Conservation (phyloP, 2,888 invertebrate genomes). For the Cylindroiulus punctatus region DNA sequence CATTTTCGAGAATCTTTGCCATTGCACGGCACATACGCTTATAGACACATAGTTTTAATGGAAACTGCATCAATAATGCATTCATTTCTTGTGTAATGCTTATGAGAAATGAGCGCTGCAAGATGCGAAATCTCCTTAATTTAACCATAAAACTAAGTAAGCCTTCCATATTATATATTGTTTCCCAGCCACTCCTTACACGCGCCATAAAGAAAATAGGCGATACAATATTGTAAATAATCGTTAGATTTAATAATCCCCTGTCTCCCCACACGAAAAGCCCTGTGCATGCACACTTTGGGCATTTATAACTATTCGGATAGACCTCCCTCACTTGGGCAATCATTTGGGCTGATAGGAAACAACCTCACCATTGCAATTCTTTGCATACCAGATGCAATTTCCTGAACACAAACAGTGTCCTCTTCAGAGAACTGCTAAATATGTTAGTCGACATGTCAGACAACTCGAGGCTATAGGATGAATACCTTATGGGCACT, state of each 20-base stretch:
- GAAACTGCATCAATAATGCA: conserved; percentile 42
- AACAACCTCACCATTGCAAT: too few species aligned
- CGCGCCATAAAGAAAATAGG: conserved; percentile 29
- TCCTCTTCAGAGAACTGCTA: too few species aligned
- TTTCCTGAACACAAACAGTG: too few species aligned
- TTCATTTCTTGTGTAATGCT: conserved; percentile 38
- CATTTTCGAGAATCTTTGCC: not conserved
- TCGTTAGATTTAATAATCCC: conserved; percentile 35
- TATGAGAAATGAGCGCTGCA: conserved; percentile 34
- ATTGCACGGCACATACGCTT: not conserved
- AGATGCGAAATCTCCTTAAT: conserved; percentile 34
- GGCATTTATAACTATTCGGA: not conserved
- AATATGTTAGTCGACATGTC: too few species aligned
- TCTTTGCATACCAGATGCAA: too few species aligned
- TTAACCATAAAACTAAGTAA: conserved; percentile 33
- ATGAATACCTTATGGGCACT: too few species aligned
- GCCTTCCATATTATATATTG: conserved; percentile 34
- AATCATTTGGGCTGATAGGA: not conserved
- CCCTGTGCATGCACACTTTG: not conserved
- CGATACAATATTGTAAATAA: conserved; percentile 33
- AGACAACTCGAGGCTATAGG: too few species aligned
- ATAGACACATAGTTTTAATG: conserved; percentile 28
- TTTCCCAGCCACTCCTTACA: not conserved
- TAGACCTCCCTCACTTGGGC: not conserved
- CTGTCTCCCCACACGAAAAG: conserved; percentile 2